Conservation (phyloP, 2,113 vertebrate genomes). For the Cyanoliseus patagonus region DNA sequence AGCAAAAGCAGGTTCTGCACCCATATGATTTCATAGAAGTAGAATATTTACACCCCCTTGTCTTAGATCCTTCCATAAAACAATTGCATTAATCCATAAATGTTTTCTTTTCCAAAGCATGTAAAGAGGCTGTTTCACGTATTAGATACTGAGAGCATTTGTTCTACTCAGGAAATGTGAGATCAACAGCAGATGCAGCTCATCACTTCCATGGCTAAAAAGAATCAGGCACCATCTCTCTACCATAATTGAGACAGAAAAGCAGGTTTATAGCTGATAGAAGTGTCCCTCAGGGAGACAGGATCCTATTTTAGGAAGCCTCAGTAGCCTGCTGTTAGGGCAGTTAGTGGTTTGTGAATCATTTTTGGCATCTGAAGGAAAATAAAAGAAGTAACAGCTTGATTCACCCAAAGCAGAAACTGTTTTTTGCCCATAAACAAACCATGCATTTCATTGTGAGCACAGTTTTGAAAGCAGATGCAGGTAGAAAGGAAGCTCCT, state of each 20-base stretch:
- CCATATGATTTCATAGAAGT: background rate
- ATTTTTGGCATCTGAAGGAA: background rate
- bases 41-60: background rate
- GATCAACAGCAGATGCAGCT: background rate
- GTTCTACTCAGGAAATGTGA: background rate
- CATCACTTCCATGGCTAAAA: background rate
- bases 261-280: background rate
- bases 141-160: background rate
- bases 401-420: background rate
- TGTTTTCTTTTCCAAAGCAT: background rate
- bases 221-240: background rate
- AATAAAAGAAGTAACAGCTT: background rate
- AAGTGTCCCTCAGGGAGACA: background rate
- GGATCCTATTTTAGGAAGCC: background rate
- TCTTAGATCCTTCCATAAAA: background rate
- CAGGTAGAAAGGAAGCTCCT: background rate
- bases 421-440: background rate
- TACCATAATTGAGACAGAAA: background rate
- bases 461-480: background rate
- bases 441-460: background rate
- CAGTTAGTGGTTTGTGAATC: background rate
- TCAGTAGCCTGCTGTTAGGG: background rate
- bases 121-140: background rate
- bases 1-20: background rate
- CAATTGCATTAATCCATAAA: background rate